Base-by-base conservation (phyloP, 2,113 vertebrate species). In the Crotalus viridis region DNA sequence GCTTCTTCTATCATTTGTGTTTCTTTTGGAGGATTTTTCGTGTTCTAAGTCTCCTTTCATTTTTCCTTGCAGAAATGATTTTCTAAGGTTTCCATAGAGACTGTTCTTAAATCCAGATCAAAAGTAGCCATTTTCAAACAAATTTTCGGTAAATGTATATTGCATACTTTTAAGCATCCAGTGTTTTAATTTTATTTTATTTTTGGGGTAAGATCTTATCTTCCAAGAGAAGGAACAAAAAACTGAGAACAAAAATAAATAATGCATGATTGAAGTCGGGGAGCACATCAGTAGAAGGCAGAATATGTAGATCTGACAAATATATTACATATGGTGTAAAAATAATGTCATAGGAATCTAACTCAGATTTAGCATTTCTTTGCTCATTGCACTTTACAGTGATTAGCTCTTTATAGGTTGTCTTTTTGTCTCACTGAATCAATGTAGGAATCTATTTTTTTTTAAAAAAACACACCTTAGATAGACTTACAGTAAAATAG, bases 31-130 rank as follows among this genome's bases (percentile, higher is more conserved):
- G 0, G 56, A 19, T 89, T 28, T 89, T 7, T 91, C n/a, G 3
- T 0, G 3, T 52, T 17, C 15, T 19, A 10, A n/a, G 28, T 43
- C 5, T 51, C 43, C n/a, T 24, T 85, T n/a, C 10, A 46, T 52
- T n/a, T 24, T 51, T 57, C 51, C 19, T n/a, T 88, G 0, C 13
- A 24, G 61, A 19, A 5, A 86, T 48, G 51, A 24, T 69, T 89
- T 92, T 8, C 0, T 39, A 51, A 21, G 48, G 54, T 94, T 95
- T 96, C 88, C 92, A 93, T 54, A 8, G 92, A 0, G 3, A 94
- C 56, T 10, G 46, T 89, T 39, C 33, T 85, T 56, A 19, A 24
- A 85, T 95, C 55, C 33, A 22, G 59, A 92, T 91, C 51, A 43
- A 22, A 90, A 88, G 56, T 8, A 2, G 46, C 61, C 55, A 46